Evolutionary conservation across 2,888 invertebrate genomes (phyloP).

Genomic region (Hypolimnas misippus): DNA sequence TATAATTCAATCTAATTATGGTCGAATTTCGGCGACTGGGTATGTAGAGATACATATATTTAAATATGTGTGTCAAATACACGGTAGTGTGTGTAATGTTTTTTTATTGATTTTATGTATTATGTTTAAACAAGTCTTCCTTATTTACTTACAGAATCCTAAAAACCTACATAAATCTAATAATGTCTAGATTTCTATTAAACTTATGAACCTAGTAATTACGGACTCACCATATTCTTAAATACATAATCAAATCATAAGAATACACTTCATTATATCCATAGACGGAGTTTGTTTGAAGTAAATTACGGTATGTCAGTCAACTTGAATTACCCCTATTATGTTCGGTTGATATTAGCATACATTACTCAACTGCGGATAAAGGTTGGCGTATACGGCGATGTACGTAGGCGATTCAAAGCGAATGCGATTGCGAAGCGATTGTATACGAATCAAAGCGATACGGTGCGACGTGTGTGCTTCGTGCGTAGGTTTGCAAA

Average conservation of each 20-base stretch:
- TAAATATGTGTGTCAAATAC: no score
- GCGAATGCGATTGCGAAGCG: neutral
- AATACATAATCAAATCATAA: slow-evolving; percentile 35
- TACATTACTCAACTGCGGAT: slow-evolving; percentile 16
- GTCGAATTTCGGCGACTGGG: no score
- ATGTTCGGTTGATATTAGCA: slow-evolving; percentile 11
- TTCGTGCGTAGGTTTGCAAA: no score
- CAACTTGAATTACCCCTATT: slow-evolving; percentile 24
- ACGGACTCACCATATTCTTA: slow-evolving; percentile 22
- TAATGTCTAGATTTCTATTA: slow-evolving; percentile 20
- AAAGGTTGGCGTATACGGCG: no score
- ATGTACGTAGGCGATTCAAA: no score
- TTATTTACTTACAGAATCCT: no score
- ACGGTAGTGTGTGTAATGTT: no score
- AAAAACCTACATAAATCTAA: neutral
- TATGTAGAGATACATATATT: no score
- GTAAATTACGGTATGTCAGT: slow-evolving; percentile 34
- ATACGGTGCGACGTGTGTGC: no score
- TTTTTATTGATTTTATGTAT: no score
- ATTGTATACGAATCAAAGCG: neutral
- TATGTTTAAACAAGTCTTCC: no score
- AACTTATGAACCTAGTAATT: slow-evolving; percentile 34
- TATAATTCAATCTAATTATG: no score
- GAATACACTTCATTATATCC: slow-evolving; percentile 32
- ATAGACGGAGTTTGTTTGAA: slow-evolving; percentile 32